Evolutionary conservation across 2,113 vertebrate genomes (phyloP).

Genomic region (Scopus umbretta): DNA sequence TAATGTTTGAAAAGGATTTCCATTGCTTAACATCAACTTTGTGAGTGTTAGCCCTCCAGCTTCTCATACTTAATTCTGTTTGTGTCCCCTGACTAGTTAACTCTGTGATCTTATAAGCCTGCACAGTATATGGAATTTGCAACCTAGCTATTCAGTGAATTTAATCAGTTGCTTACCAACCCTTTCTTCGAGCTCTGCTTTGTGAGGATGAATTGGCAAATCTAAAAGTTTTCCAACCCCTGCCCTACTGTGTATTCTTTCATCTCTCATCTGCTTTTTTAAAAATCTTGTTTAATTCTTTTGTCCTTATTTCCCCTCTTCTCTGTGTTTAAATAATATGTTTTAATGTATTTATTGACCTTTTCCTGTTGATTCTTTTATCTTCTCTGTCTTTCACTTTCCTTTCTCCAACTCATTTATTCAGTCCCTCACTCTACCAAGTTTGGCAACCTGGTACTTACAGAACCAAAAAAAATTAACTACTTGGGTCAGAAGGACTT

Average conservation of each 20-base stretch:
- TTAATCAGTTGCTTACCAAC: not conserved
- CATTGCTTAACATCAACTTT: conserved; percentile 43
- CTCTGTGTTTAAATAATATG: not conserved
- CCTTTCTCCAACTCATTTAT: not conserved
- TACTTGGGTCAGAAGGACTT: not conserved
- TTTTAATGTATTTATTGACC: not conserved
- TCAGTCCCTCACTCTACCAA: not conserved
- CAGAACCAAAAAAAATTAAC: not conserved
- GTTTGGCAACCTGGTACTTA: not conserved
- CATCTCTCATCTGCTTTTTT: not conserved
- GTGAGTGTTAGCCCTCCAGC: conserved; percentile 61
- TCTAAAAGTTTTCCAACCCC: not conserved
- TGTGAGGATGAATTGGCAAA: not conserved
- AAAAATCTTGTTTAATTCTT: not conserved
- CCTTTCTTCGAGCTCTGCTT: not conserved
- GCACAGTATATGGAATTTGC: not conserved
- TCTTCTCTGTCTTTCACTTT: not conserved
- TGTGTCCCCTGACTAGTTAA: conserved; percentile 11
- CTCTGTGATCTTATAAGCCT: conserved; percentile 41
- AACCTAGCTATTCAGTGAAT: conserved; percentile 26
- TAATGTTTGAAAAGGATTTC: conserved; percentile 70
- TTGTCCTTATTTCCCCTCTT: not conserved
- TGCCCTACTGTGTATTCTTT: not conserved
- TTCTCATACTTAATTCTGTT: conserved; percentile 64
- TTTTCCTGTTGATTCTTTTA: not conserved